These are phyloP conservation scores for Cyanoliseus patagonus DNA, from an alignment of 2,113 vertebrate species.

Conservation along the genomic window DNA sequence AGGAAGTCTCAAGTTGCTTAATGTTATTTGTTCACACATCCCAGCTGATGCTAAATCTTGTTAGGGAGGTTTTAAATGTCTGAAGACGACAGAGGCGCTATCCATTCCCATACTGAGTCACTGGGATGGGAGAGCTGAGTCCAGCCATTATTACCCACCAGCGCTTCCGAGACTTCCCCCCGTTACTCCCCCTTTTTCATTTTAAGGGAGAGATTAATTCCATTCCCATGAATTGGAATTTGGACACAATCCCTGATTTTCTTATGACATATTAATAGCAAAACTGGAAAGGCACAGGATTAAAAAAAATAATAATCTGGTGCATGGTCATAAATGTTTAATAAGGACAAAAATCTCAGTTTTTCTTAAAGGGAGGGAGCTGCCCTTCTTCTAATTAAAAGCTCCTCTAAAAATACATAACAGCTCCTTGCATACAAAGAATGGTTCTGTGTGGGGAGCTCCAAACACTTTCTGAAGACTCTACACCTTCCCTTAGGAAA, in stretches of 20 bases:
- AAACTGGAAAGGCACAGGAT: conserved; percentile 15
- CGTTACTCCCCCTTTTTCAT: background rate
- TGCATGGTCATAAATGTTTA: background rate
- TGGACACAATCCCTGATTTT: conserved; percentile 14
- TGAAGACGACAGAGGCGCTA: conserved; percentile 23
- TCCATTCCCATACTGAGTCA: conserved; percentile 58
- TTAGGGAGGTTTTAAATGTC: conserved; percentile 48
- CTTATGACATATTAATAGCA: conserved; percentile 49
- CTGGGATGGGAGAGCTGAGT: background rate
- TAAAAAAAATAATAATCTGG: background rate
- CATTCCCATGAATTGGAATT: conserved; percentile 54
- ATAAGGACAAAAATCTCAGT: background rate
- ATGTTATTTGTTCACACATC: conserved; percentile 54
- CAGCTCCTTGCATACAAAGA: background rate
- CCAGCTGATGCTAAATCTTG: conserved; percentile 45
- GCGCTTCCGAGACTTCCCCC: conserved; percentile 33
- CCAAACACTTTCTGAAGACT: background rate
- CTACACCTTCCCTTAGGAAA: background rate
- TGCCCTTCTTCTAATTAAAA: background rate
- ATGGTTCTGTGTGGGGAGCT: background rate
- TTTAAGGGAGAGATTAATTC: conserved; percentile 55
- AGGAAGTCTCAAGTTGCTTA: conserved; percentile 43
- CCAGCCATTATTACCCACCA: conserved; percentile 12
- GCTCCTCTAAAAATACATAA: background rate
- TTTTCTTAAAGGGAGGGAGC: background rate